Evolutionary conservation across 2,888 invertebrate genomes (phyloP), one percentile per base, ranked within the genome.

Genomic region (Caenorhabditis becei): DNA sequence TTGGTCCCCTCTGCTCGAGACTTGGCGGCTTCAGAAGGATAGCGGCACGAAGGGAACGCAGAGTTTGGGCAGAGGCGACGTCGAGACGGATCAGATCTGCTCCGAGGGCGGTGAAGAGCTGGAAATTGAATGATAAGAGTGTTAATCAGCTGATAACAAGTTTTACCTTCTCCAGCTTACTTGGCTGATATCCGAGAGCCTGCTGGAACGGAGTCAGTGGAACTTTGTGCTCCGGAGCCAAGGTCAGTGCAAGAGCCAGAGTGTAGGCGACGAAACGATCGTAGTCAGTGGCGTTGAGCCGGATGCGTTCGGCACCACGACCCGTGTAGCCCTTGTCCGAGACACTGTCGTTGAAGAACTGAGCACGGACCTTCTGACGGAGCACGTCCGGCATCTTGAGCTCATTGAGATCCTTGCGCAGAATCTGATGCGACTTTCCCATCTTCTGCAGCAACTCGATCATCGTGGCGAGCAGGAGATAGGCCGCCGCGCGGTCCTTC

Each of bases 251-350:
- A 5, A 86, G 49, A 23, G 78, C 77, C 18, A 83, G 70, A 8
- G 85, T 70, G 51, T 83, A 66, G 1, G 86, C 83, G n/a, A 82
- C 51, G 49, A 86, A 71, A 14, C 83, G 63, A 44, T 85, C 83
- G 61, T 81, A 83, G 18, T 83, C 77, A 1, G 82, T 66, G 4
- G 66, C 41, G 20, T 56, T 77, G n/a, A 85, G 53, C 3, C 72
- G 65, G 14, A 85, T 53, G 24, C 85, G 41, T 49, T 82, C 75
- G 0, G 77, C 75, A 10, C 41, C 56, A 11, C 59, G 62, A 18
- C 71, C 72, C 14, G 54, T 58, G 18, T 54, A 47, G 11, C 80
- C 82, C 4, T 63, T 61, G 8, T 82, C 75, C n/a, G 26, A 66
- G 1, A 47, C 59, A 11, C 49, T 58, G 1, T 71, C 85, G 8